phyloP scores from a whole-genome alignment of 2,113 vertebrate species.

The Cygnus buccinator region DNA sequence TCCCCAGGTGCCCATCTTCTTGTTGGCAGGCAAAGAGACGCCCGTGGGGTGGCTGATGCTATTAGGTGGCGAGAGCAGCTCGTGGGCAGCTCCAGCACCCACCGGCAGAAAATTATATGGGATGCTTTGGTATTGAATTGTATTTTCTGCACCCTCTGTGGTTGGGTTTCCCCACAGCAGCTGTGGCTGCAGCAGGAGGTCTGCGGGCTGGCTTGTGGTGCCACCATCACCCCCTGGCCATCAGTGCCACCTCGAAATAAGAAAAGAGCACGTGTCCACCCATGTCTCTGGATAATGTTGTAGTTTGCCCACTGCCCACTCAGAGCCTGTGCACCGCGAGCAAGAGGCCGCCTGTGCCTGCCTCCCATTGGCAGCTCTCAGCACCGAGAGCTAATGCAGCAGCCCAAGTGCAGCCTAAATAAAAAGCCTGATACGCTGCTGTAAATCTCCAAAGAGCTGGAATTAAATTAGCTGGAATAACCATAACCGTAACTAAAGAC shows the following conservation, averaged over 20 bases:
- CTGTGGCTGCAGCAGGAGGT: background rate
- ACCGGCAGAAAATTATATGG: too few relatives aligned
- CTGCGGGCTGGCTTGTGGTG: background rate
- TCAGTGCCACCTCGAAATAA: background rate
- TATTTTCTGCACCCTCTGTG: background rate
- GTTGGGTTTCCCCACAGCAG: background rate
- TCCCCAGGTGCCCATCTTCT: too few relatives aligned
- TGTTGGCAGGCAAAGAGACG: background rate
- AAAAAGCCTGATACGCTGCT: background rate
- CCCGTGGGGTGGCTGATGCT: accelerated
- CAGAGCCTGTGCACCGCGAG: accelerated
- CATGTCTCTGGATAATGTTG: accelerated
- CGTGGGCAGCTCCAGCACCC: background rate
- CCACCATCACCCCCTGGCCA: background rate
- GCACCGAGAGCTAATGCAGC: background rate
- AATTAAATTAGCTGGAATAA: slow-evolving; percentile 5
- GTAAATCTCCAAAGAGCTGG: background rate
- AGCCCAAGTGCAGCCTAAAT: background rate
- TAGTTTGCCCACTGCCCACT: background rate
- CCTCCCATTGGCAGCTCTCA: background rate
- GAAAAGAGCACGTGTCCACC: too few relatives aligned
- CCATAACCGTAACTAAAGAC: background rate
- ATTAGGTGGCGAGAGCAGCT: background rate
- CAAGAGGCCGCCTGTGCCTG: background rate
- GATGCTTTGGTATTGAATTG: too few relatives aligned